Conservation (phyloP, 2,797 vertebrate species). For the Rhinatrema bivittatum region DNA sequence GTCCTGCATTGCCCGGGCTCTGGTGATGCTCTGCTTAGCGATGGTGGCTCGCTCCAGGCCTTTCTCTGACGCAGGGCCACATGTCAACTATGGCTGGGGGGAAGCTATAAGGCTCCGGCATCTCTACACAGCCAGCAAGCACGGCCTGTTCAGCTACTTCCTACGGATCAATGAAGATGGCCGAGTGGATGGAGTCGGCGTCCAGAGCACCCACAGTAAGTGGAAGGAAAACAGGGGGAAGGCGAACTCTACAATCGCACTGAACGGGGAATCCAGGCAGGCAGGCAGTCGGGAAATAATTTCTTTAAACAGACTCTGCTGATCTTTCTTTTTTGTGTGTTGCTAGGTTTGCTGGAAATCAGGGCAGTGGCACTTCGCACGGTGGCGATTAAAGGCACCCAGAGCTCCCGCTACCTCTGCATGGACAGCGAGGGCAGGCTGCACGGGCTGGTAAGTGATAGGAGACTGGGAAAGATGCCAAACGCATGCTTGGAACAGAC, state of each 20-base stretch:
- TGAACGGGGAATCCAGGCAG: too few species aligned
- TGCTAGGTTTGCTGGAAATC: constrained; percentile 84
- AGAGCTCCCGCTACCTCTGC: constrained; percentile 75
- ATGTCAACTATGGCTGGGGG: constrained; percentile 73
- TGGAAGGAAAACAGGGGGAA: too few species aligned
- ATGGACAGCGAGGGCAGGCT: constrained; percentile 71
- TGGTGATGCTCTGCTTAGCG: constrained; percentile 37
- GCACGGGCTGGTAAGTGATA: constrained; percentile 72
- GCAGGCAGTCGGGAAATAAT: too few species aligned
- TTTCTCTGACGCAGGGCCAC: constrained; percentile 64
- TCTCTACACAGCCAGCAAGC: constrained; percentile 70
- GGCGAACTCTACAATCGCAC: too few species aligned
- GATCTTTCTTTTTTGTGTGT: neutral
- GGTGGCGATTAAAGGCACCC: constrained; percentile 81
- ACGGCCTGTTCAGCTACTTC: constrained; percentile 66
- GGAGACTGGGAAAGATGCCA: neutral
- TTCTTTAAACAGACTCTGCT: too few species aligned
- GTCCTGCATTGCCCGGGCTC: constrained; percentile 16
- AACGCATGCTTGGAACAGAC: neutral
- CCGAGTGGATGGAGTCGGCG: constrained; percentile 61
- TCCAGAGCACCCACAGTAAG: constrained; percentile 77
- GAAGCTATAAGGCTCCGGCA: constrained; percentile 74
- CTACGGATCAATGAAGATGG: constrained; percentile 73
- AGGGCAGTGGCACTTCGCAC: constrained; percentile 68
- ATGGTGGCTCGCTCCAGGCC: constrained; percentile 44